Evolutionary conservation across 2,888 invertebrate genomes (phyloP), one percentile per base, ranked within the genome.

Genomic region (Habroteleia sp.): DNA sequence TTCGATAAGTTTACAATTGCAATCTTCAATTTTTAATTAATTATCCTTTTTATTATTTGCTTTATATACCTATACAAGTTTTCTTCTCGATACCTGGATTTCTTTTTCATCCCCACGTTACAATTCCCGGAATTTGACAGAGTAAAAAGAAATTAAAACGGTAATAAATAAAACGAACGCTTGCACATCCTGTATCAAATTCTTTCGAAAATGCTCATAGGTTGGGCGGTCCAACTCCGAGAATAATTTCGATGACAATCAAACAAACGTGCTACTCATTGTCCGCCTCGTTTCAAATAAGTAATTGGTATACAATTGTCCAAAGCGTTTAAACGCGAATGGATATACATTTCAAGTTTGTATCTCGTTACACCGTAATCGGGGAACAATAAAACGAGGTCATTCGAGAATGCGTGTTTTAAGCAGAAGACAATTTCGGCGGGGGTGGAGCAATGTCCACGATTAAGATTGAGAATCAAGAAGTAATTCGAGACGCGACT

Each of bases 281-380:
- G 50, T 60, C 56, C 46, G n/a, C 16, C 6, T 16, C n/a, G 50
- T 56, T 69, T 50, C 48, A 44, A n/a, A 58, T 46, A 50, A 74
- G 65, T 63, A 74, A 75, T 75, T 71, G 75, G 60, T 69, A 31
- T 11, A 71, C 69, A 74, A 74, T 60, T 68, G 66, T 39, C 17
- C 20, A 11, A 58, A 35, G 27, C 63, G 48, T 48, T 58, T 48
- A 23, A 50, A 48, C 42, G 58, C 41, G 56, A 76, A 78, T 76
- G 42, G 68, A 69, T 74, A 74, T 58, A 69, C 62, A 63, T 66
- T 66, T 62, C 74, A 39, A 62, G 33, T 58, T 10, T 74, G 58
- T 84, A 84, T 84, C 83, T 81, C 81, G 81, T 84, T 83, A 83
- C 84, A 82, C 79, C 77, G 77, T 83, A 84, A 84, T 84, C 83